Evolutionary conservation across 2,797 vertebrate species (phyloP).

Genomic region (Hydrophis major): DNA sequence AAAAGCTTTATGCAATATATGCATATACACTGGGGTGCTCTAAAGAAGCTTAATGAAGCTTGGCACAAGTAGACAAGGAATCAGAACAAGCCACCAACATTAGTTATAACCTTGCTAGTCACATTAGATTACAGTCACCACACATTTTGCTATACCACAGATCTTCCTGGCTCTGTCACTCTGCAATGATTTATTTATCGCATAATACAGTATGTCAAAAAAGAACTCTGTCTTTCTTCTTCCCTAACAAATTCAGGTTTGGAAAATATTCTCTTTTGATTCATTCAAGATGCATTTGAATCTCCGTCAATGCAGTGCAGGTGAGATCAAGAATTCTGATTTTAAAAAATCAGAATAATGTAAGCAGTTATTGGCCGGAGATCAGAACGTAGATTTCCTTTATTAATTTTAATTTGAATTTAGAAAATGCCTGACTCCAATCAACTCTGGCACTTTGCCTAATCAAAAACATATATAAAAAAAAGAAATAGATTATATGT

Average conservation of each 20-base stretch:
- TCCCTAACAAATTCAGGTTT: conserved; percentile 15
- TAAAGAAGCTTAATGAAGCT: conserved; percentile 40
- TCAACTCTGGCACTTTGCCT: neutral
- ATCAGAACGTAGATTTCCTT: conserved; percentile 25
- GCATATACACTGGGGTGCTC: conserved; percentile 33
- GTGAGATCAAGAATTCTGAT: conserved; percentile 14
- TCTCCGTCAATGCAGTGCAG: neutral
- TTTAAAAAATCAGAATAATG: conserved; percentile 14
- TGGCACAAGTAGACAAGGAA: conserved; percentile 39
- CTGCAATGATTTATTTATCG: conserved; percentile 40
- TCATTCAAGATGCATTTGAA: conserved; percentile 14
- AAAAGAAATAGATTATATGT: neutral
- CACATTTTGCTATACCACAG: conserved; percentile 25
- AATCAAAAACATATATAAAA: neutral
- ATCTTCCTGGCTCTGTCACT: neutral
- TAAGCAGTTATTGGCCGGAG: conserved; percentile 3
- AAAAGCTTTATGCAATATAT: conserved; percentile 30
- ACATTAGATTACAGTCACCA: conserved; percentile 24
- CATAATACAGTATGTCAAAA: neutral
- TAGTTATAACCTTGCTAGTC: conserved; percentile 55
- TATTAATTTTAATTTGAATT: conserved; percentile 18
- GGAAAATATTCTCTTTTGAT: neutral
- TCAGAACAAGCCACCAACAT: conserved; percentile 38
- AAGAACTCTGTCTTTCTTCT: conserved; percentile 23
- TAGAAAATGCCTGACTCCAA: neutral